A percentile compares a stretch with the other conserved stretches of the same genome.
Evolutionary conservation across 2,888 invertebrate species (phyloP).

Genomic region (Blastobasis lacticolella): DNA sequence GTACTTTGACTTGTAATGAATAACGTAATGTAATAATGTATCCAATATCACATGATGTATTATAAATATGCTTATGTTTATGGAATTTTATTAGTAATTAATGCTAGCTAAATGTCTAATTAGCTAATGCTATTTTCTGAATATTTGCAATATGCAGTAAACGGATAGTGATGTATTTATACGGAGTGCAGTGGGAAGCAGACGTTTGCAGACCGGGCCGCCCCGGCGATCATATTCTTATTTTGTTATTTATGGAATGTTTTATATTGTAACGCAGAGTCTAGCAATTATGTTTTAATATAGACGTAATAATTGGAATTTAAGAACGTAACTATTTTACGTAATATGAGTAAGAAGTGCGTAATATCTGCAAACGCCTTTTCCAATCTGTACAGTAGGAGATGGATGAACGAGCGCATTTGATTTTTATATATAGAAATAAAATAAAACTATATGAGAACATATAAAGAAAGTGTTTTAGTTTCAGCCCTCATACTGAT

Average conservation of each 20-base stretch:
- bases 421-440: slow-evolving; percentile 65
- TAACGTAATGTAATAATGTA: slow-evolving; percentile 39
- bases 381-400: slow-evolving; percentile 37
- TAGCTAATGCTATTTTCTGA: slow-evolving; percentile 72
- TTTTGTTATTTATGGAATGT: background rate
- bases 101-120: slow-evolving; percentile 68
- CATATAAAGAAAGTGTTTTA: slow-evolving; percentile 12
- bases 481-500: no score
- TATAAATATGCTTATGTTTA: slow-evolving; percentile 54
- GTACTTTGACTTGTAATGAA: slow-evolving; percentile 28
- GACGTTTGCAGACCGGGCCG: slow-evolving; percentile 2
- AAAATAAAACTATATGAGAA: slow-evolving; percentile 67
- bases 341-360: no score
- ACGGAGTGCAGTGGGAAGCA: slow-evolving; percentile 15
- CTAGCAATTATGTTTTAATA: no score
- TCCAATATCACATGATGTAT: slow-evolving; percentile 55
- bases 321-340: no score
- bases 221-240: slow-evolving; percentile 1
- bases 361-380: slow-evolving; percentile 7
- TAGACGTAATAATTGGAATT: no score
- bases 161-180: slow-evolving; percentile 65
- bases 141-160: slow-evolving; percentile 61
- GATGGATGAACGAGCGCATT: slow-evolving; percentile 64
- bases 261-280: no score
- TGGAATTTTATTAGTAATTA: slow-evolving; percentile 58